Conservation (phyloP, 2,113 vertebrate species). For the Nymphicus hollandicus region DNA sequence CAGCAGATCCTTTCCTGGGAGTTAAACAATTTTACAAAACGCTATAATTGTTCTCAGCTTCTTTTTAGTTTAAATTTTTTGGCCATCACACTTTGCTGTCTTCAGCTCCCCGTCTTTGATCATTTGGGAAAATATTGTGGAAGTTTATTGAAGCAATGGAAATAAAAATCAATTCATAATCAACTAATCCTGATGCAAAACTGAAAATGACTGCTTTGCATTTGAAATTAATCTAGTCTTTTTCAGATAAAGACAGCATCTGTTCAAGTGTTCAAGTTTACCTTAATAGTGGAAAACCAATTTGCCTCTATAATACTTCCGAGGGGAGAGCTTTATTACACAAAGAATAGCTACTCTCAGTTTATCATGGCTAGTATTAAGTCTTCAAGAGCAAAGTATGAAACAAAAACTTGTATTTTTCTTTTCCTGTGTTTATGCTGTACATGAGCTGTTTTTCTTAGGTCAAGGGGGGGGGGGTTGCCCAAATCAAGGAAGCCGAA, state of each 20-base stretch:
- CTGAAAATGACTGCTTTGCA: background rate
- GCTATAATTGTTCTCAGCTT: background rate
- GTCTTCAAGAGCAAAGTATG: background rate
- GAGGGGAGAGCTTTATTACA: background rate
- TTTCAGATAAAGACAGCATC: background rate
- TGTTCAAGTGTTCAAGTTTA: background rate
- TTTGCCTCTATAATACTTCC: background rate
- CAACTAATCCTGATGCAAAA: background rate
- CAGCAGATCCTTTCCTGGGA: background rate
- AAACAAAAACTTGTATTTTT: background rate
- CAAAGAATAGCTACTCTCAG: background rate
- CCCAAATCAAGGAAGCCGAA: background rate
- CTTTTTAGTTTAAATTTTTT: background rate
- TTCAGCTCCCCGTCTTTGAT: background rate
- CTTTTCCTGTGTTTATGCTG: background rate
- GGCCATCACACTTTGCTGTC: background rate
- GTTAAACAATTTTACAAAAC: background rate
- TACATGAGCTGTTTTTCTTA: background rate
- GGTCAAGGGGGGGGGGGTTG: accelerated
- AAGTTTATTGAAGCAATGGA: background rate
- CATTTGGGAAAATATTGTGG: background rate
- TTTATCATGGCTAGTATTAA: background rate
- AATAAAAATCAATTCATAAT: background rate
- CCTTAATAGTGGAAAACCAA: background rate
- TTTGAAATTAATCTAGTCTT: background rate